Evolutionary conservation across 2,113 vertebrate species (phyloP).

Genomic region (Camelus dromedarius): DNA sequence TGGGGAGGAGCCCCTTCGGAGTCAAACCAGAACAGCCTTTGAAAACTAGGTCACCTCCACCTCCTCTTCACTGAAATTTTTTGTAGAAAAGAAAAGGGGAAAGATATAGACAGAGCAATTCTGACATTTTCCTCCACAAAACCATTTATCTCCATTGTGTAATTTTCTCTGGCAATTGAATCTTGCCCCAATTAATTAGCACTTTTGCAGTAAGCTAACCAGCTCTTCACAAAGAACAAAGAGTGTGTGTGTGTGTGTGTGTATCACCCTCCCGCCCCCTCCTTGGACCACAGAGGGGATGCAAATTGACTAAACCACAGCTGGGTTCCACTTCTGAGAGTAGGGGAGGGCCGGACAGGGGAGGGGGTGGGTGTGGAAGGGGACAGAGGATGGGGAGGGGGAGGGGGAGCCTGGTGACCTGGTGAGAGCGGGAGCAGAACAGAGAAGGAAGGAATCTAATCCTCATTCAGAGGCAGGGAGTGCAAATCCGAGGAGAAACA

Average conservation of each 20-base stretch:
- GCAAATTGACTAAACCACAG: neutral
- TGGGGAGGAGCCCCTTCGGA: neutral
- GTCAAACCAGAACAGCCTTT: neutral
- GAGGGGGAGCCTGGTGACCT: neutral
- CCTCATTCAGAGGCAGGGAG: neutral
- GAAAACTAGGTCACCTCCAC: neutral
- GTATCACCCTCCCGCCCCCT: too few species aligned
- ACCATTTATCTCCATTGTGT: neutral
- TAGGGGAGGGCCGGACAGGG: too few species aligned
- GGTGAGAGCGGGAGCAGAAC: neutral
- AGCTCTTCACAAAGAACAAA: constrained; percentile 49
- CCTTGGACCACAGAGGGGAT: neutral
- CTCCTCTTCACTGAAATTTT: neutral
- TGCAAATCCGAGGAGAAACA: constrained; percentile 16
- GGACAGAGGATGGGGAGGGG: too few species aligned
- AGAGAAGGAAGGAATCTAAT: neutral
- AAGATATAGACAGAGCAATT: neutral
- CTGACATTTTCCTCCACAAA: neutral
- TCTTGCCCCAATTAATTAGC: constrained; percentile 33
- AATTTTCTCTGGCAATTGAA: neutral
- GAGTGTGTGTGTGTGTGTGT: neutral
- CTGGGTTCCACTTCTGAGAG: neutral
- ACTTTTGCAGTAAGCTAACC: neutral
- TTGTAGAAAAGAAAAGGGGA: neutral
- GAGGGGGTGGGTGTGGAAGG: neutral